Evolutionary conservation across 2,888 invertebrate species (phyloP).

Genomic region (Pheosia gnoma): DNA sequence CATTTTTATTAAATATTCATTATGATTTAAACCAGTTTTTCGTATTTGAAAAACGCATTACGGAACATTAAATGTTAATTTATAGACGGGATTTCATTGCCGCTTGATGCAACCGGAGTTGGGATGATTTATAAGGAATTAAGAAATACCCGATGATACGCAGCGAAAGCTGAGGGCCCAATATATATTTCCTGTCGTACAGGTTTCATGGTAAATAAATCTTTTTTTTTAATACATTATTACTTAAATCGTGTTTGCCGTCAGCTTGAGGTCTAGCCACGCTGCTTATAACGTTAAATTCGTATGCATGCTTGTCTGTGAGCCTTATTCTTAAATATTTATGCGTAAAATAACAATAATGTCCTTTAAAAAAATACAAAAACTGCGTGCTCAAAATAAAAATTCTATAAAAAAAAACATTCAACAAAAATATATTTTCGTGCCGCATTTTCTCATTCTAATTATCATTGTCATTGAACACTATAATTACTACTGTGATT

Average conservation of each 20-base stretch:
- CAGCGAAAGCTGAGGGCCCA: conserved; percentile 19
- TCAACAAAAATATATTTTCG: neutral
- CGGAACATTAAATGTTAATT: conserved; percentile 25
- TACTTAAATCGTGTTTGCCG: neutral
- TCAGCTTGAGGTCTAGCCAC: neutral
- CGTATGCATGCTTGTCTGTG: neutral
- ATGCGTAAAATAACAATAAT: too few relatives aligned
- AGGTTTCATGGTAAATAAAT: conserved; percentile 7
- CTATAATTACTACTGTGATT: neutral
- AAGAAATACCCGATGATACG: conserved; percentile 21
- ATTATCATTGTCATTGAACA: neutral
- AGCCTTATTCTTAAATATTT: too few relatives aligned
- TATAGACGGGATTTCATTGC: conserved; percentile 15
- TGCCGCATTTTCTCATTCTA: neutral
- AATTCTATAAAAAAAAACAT: neutral
- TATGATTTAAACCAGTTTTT: conserved; percentile 27
- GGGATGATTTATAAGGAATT: conserved; percentile 21
- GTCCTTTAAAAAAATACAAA: too few relatives aligned
- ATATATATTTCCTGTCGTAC: conserved; percentile 25
- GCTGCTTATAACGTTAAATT: neutral
- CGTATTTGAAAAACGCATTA: conserved; percentile 22
- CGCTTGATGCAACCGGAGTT: neutral
- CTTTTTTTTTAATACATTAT: neutral
- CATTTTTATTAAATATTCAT: conserved; percentile 43
- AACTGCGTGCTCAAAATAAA: too few relatives aligned